Evolutionary conservation across 2,888 invertebrate species (phyloP), one percentile per base, ranked within the genome.

Genomic region (Platycnemis pennipes): DNA sequence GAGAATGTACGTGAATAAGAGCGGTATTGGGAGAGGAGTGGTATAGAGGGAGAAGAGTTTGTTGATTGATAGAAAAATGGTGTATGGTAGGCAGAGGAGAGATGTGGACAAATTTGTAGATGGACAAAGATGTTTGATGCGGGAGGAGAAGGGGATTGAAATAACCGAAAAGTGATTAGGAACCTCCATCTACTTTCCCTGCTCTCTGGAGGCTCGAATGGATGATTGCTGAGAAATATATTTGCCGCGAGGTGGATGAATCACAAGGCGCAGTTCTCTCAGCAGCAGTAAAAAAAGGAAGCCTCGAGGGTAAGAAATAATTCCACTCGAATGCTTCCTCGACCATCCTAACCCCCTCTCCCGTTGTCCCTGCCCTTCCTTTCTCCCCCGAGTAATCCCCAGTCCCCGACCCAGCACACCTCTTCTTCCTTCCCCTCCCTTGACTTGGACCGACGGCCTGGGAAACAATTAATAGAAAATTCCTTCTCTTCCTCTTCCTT

Each of bases 381-480:
- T n/a, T n/a, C n/a, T n/a, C n/a, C n/a, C n/a, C n/a, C n/a, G n/a
- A n/a, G n/a, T n/a, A n/a, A n/a, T n/a, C 86, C 5, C 16, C 85
- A 37, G 77, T 26, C 53, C 7, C 53, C 19, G 7, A 22, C 5
- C 26, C 63, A 4, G 26, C 63, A 22, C 5, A 1, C 63, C 63
- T 4, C 63, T 8, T 7, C 26, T 8, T 8, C 26, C 26, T 8
- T 4, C n/a, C n/a, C 2, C 0, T 8, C 63, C 63, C n/a, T 8
- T 2, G 0, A 2, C n/a, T 8, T 22, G 26, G 26, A 8, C n/a
- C 7, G 63, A 26, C 63, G 63, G 22, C 63, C 26, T 22, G 63
- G 22, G 63, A 63, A 63, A 63, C 63, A 63, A 63, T 63, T 63
- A 63, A 63, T 63, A 63, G n/a, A n/a, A 26, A 63, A 63, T 63